A percentile compares a stretch with the other conserved stretches of the same genome.
Evolutionary conservation across 2,888 invertebrate species (phyloP).

Genomic region (Penaeus monodon): DNA sequence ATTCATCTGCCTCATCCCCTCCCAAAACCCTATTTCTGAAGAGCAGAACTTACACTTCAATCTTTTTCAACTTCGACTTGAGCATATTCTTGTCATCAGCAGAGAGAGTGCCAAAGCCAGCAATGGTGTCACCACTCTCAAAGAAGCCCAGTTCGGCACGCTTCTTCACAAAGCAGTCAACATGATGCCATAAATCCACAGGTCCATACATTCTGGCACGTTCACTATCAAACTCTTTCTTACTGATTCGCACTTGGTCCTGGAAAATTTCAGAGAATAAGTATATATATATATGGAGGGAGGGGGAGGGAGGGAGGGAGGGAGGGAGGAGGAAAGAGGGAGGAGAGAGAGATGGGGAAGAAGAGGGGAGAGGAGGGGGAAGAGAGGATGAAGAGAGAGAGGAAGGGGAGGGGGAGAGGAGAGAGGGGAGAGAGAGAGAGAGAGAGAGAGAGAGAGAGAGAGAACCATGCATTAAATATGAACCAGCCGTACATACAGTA

Average conservation of each 20-base stretch:
- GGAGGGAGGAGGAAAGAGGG: too few species aligned
- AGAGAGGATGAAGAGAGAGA: too few species aligned
- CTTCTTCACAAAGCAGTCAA: slow-evolving; percentile 87
- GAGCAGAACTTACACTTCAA: slow-evolving; percentile 66
- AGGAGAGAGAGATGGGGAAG: too few species aligned
- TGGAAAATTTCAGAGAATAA: slow-evolving; percentile 68
- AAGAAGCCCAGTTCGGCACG: slow-evolving; percentile 82
- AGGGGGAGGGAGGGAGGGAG: too few species aligned
- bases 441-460: too few species aligned
- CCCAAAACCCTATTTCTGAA: not conserved
- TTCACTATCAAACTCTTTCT: slow-evolving; percentile 85
- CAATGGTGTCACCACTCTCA: slow-evolving; percentile 79
- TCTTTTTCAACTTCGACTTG: slow-evolving; percentile 78
- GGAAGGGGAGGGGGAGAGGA: too few species aligned
- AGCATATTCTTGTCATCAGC: slow-evolving; percentile 80
- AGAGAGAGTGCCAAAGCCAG: slow-evolving; percentile 81
- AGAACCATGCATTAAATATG: too few species aligned
- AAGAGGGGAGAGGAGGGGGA: too few species aligned
- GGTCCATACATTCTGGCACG: slow-evolving; percentile 86
- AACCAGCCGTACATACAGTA: too few species aligned
- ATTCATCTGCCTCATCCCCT: too few species aligned
- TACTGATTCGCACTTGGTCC: slow-evolving; percentile 82
- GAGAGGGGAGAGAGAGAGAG: too few species aligned
- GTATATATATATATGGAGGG: not conserved
- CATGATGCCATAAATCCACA: slow-evolving; percentile 89